phyloP scores from a whole-genome alignment of 2,888 invertebrate species.

The Lampropteryx suffumata region DNA sequence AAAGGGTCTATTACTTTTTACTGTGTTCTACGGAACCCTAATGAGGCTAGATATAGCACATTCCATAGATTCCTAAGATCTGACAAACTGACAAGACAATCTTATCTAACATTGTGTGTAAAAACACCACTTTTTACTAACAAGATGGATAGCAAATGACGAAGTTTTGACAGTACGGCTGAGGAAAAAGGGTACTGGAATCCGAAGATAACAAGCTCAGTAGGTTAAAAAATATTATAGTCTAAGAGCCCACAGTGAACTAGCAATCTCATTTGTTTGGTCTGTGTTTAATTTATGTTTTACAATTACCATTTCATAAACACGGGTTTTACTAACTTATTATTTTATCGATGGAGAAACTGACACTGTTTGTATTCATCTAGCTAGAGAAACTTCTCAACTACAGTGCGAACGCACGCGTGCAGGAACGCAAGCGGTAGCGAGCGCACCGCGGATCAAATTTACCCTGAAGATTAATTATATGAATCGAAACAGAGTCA shows the following conservation, averaged over 20 bases:
- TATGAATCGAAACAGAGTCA: too few species aligned
- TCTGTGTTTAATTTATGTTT: too few species aligned
- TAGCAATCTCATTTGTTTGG: too few species aligned
- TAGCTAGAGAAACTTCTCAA: too few species aligned
- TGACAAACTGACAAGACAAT: slow-evolving; percentile 13
- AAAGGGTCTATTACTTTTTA: background rate
- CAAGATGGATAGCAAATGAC: slow-evolving; percentile 27
- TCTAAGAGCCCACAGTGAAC: background rate
- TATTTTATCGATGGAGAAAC: too few species aligned
- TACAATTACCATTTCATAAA: too few species aligned
- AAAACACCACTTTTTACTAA: slow-evolving; percentile 23
- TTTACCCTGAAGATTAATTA: too few species aligned
- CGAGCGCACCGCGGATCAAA: too few species aligned
- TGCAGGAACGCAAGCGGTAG: too few species aligned
- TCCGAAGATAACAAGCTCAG: slow-evolving; percentile 22
- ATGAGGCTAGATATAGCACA: slow-evolving; percentile 15
- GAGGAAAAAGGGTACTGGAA: slow-evolving; percentile 33
- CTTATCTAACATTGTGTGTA: slow-evolving; percentile 23
- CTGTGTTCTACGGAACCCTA: background rate
- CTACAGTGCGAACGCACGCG: too few species aligned
- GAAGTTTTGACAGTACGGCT: slow-evolving; percentile 28
- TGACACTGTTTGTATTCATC: too few species aligned
- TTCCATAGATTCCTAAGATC: slow-evolving; percentile 1
- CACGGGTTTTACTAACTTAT: too few species aligned
- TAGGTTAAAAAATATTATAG: slow-evolving; percentile 19